Evolutionary conservation across 2,113 vertebrate genomes (phyloP), one percentile per base, ranked within the genome.

Genomic region (Polyodon spathula): DNA sequence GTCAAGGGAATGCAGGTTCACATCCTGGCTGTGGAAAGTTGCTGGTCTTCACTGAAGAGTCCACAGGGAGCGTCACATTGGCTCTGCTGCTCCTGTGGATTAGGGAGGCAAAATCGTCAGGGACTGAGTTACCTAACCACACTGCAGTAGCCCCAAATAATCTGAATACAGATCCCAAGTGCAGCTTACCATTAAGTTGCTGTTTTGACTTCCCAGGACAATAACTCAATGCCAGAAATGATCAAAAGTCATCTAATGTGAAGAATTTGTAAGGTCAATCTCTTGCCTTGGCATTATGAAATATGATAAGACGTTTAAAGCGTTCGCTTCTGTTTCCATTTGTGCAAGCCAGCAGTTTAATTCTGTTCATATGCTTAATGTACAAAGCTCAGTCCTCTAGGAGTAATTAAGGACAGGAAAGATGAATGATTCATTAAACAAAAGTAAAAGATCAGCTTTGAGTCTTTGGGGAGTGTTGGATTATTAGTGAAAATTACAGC

Each of bases 351-450:
- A 50, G 48, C 48, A 14, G 14, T 50, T 50, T 14, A 50, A 14
- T 50, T 27, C 27, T 27, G 27, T 27, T 50, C 48, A 50, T n/a
- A 50, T 6, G 48, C 48, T n/a, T 6, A 11, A 11, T 50, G 48
- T 50, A 50, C 37, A 50, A 40, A 14, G 37, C 44, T 37, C 59
- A 39, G 8, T 51, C 46, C 59, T 60, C 39, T 12, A 40, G 59
- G 46, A 52, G 38, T 58, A 58, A 37, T 51, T 9, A 39, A 39
- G 50, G 11, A 46, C 38, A 58, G n/a, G 54, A 63, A 63, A 50
- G 43, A 57, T 63, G 27, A 57, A 63, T 58, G 62, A 42, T 41
- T 62, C 54, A 42, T 40, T 54, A 57, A 15, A 27, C 5, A 44
- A n/a, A 10, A 58, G 56, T 37, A 43, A 62, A 37, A 48, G 46